A percentile compares a stretch with the other conserved stretches of the same genome.
phyloP scores from a whole-genome alignment of 2,113 vertebrate species.

The Lasiurus cinereus region DNA sequence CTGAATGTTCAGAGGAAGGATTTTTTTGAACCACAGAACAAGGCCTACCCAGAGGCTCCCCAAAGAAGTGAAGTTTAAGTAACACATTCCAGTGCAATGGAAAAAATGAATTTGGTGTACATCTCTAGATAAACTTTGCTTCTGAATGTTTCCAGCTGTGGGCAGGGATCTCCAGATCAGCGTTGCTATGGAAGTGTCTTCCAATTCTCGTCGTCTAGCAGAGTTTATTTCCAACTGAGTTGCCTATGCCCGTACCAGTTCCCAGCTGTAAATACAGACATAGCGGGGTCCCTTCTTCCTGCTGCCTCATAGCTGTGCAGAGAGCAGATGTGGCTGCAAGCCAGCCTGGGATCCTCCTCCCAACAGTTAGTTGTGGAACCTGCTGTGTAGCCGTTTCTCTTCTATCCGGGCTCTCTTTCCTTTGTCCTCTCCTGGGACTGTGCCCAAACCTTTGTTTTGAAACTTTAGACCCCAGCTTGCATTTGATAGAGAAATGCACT shows the following conservation, averaged over 20 bases:
- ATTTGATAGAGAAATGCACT: conserved; percentile 57
- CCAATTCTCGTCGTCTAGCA: conserved; percentile 75
- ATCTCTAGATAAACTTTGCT: conserved; percentile 14
- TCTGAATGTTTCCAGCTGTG: conserved; percentile 70
- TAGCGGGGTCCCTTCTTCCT: conserved; percentile 70
- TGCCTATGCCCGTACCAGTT: conserved; percentile 60
- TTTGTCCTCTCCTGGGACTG: conserved; percentile 59
- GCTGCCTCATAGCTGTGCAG: conserved; percentile 11
- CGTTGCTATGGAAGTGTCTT: conserved; percentile 77
- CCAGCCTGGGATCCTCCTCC: conserved; percentile 68
- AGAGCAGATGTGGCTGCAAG: conserved; percentile 71
- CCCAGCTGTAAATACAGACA: conserved; percentile 75
- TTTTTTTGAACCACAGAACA: background rate
- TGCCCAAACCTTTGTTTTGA: conserved; percentile 71
- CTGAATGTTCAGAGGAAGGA: background rate
- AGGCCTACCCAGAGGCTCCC: conserved; percentile 28
- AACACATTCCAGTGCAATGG: conserved; percentile 18
- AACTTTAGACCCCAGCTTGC: conserved; percentile 65
- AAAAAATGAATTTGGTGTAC: conserved; percentile 38
- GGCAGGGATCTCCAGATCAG: conserved; percentile 72
- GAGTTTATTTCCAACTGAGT: conserved; percentile 69
- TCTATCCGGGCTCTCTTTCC: background rate
- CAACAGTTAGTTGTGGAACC: conserved; percentile 15
- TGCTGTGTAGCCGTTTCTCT: conserved; percentile 16
- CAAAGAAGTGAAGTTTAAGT: conserved; percentile 40